Base-by-base conservation (phyloP, 2,113 vertebrate species). In the Marmota monax region DNA sequence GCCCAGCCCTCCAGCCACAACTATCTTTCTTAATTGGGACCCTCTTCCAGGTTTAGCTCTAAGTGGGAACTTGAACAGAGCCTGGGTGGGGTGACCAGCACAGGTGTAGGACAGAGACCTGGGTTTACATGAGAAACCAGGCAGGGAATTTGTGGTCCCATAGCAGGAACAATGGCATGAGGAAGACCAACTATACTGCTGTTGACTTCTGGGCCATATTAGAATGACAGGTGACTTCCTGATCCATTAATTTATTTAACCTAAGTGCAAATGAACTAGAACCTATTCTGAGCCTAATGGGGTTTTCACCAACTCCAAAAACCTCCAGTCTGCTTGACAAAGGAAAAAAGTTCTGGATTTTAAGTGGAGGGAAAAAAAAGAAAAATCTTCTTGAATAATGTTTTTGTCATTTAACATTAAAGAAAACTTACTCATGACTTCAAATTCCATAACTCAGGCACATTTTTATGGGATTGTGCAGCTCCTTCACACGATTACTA, bases 381-480 rank as follows among this genome's bases (percentile, higher is more conserved):
- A 83, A 61, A 56, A 1, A 88, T 65, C 18, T 95, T 61, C 18
- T 92, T 88, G 69, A 70, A 37, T 73, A 53, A 69, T 70, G 13
- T 8, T 78, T 61, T 91, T 86, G 51, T 58, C 34, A 92, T 37
- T 79, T 72, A 61, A 45, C 58, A 63, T 65, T 45, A 61, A 85
- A 72, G 72, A 78, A 94, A 93, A 90, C 39, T 17, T 61, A 72
- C 23, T 95, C 7, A 48, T 93, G 77, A 84, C 16, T 73, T 88
- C n/a, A 16, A 82, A 90, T 12, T 79, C 45, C 94, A 53, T 9
- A 42, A 80, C 34, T 74, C 78, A 37, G 74, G 20, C 6, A 25
- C n/a, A 56, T 88, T 82, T 80, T 78, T 51, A 67, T 76, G 90
- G 37, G 53, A 73, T 73, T 88, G 4, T 58, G 7, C 20, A 67